A percentile compares a stretch with the other conserved stretches of the same genome.
phyloP scores from a whole-genome alignment of 2,888 invertebrate species.

The Drosophila barbarae region DNA sequence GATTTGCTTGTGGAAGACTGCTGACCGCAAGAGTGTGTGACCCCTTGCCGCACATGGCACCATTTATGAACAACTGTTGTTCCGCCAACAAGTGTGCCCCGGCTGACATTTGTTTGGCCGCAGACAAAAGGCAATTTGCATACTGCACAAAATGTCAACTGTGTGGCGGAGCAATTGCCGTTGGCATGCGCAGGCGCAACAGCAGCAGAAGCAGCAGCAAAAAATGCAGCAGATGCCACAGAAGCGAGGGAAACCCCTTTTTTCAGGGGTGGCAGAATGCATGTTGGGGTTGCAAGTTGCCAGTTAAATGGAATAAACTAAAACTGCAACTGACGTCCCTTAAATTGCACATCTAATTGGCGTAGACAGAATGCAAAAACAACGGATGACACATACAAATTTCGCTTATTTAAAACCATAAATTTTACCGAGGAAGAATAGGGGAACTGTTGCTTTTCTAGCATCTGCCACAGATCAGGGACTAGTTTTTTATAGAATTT shows the following conservation, averaged over 20 bases:
- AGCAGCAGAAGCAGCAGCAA: conserved; percentile 7
- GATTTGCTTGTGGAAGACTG: neutral
- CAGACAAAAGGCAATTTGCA: conserved; percentile 50
- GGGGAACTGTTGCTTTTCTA: conserved; percentile 6
- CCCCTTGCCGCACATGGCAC: conserved; percentile 55
- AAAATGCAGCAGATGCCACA: conserved; percentile 29
- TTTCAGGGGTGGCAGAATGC: conserved; percentile 33
- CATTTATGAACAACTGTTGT: conserved; percentile 62
- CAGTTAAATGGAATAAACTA: neutral
- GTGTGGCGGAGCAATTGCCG: conserved; percentile 46
- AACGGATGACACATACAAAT: neutral
- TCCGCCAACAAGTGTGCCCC: conserved; percentile 35
- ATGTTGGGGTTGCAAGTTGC: conserved; percentile 31
- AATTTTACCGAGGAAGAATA: neutral
- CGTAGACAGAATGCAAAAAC: conserved; percentile 15
- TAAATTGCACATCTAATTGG: conserved; percentile 19
- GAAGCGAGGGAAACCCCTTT: conserved; percentile 24
- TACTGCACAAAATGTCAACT: conserved; percentile 54
- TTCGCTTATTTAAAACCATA: neutral
- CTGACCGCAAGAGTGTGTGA: conserved; percentile 19
- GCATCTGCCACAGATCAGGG: neutral
- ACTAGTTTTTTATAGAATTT: neutral
- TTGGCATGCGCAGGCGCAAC: conserved; percentile 44
- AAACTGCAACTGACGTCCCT: conserved; percentile 34
- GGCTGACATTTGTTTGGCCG: conserved; percentile 39